phyloP scores from a whole-genome alignment of 64 coral and sea anemone species.

The Stylophora pistillata region DNA sequence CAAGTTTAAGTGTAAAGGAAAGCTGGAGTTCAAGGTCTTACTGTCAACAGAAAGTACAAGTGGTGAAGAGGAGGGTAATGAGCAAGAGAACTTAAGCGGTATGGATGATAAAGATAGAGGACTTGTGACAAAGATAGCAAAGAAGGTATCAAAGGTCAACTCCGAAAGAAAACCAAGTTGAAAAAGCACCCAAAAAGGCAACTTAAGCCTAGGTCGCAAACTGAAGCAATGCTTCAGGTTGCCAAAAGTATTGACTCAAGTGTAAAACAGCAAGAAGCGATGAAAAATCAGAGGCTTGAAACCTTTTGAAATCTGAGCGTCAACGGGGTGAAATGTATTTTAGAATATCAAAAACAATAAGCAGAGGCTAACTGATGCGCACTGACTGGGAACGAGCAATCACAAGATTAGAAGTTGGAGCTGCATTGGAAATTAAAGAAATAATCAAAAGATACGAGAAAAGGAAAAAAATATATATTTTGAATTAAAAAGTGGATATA shows the following conservation, averaged over 20 bases:
- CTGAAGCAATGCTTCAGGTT: constrained; percentile 60
- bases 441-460: background rate
- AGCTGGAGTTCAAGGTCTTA: constrained; percentile 52
- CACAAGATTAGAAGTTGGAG: background rate
- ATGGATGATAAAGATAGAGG: constrained; percentile 35
- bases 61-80: constrained; percentile 25
- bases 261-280: constrained; percentile 59
- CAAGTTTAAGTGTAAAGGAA: constrained; percentile 28
- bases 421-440: background rate
- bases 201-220: constrained; percentile 52
- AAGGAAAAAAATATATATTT: background rate
- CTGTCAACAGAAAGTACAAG: constrained; percentile 43
- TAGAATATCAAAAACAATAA: constrained; percentile 57
- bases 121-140: constrained; percentile 31
- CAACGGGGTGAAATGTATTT: constrained; percentile 71
- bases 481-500: background rate
- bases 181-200: constrained; percentile 40
- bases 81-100: constrained; percentile 1
- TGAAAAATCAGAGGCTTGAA: constrained; percentile 54
- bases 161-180: constrained; percentile 37
- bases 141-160: constrained; percentile 21
- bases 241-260: constrained; percentile 66
- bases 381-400: background rate
- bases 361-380: constrained; percentile 31
- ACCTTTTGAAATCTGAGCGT: constrained; percentile 50